phyloP scores from a whole-genome alignment of 2,888 invertebrate genomes.

The Drosophila colorata region DNA sequence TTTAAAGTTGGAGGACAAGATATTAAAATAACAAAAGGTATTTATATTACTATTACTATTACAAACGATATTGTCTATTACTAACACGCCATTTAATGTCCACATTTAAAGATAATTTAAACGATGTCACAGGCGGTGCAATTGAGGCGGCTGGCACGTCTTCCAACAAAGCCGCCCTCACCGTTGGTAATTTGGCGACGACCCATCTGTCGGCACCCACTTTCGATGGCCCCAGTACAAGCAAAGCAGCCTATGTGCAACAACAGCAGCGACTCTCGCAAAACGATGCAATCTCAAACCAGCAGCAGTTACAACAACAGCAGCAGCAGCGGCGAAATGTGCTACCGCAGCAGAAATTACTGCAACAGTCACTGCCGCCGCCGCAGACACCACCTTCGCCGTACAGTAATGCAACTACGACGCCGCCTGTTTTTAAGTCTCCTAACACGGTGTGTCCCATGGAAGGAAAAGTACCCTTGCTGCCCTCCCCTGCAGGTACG shows the following conservation, averaged over 20 bases:
- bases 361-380: constrained; percentile 56
- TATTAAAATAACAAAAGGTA: constrained; percentile 85
- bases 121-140: constrained; percentile 65
- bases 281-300: constrained; percentile 76
- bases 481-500: constrained; percentile 86
- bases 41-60: constrained; percentile 3
- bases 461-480: constrained; percentile 89
- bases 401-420: constrained; percentile 57
- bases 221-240: constrained; percentile 73
- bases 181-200: constrained; percentile 53
- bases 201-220: constrained; percentile 66
- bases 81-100: background rate
- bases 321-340: constrained; percentile 66
- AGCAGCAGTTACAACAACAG: constrained; percentile 55
- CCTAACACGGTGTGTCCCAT: constrained; percentile 96
- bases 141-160: constrained; percentile 81
- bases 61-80: background rate
- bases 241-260: constrained; percentile 74
- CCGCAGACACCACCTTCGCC: constrained; percentile 53
- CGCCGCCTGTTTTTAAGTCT: constrained; percentile 87
- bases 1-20: constrained; percentile 90
- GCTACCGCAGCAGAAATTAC: constrained; percentile 47
- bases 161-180: constrained; percentile 58
- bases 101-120: constrained; percentile 70
- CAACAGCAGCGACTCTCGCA: constrained; percentile 64